Conservation (phyloP, 2,888 invertebrate genomes). For the Drosophila fungiperda region DNA sequence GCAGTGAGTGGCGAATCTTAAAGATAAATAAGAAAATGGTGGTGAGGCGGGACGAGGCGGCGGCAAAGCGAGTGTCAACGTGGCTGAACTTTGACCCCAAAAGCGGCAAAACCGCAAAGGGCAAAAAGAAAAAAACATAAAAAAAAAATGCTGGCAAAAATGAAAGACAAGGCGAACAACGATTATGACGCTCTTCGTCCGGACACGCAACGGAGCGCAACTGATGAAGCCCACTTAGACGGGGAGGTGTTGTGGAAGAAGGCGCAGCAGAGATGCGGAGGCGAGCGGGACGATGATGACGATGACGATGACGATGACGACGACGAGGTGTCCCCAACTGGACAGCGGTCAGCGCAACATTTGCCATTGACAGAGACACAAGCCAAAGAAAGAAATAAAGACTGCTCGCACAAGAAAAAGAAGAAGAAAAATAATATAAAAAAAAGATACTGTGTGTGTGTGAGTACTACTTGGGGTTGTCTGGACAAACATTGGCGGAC, state of each 20-base stretch:
- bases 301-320: constrained; percentile 4
- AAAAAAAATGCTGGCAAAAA: constrained; percentile 24
- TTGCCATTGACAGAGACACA: constrained; percentile 73
- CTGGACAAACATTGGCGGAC: constrained; percentile 82
- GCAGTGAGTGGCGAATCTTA: constrained; percentile 81
- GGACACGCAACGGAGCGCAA: constrained; percentile 77
- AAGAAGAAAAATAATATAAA: neutral
- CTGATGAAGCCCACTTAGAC: constrained; percentile 83
- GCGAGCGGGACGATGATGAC: neutral
- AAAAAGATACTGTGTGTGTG: constrained; percentile 5
- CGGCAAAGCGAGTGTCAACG: constrained; percentile 27
- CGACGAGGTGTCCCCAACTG: constrained; percentile 63
- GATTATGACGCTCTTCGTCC: constrained; percentile 70
- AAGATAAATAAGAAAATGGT: constrained; percentile 80
- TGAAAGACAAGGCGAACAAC: constrained; percentile 52
- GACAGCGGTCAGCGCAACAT: constrained; percentile 73
- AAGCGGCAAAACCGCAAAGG: constrained; percentile 56
- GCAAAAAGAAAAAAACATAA: constrained; percentile 21
- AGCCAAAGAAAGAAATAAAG: constrained; percentile 49
- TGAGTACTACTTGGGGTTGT: constrained; percentile 81
- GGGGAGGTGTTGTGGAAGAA: neutral
- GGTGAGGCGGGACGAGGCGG: neutral
- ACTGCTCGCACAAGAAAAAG: constrained; percentile 4
- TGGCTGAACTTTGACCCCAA: constrained; percentile 83
- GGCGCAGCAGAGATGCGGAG: neutral